Evolutionary conservation across 2,888 invertebrate genomes (phyloP), one percentile per base, ranked within the genome.

Genomic region (Synergus umbraculus): DNA sequence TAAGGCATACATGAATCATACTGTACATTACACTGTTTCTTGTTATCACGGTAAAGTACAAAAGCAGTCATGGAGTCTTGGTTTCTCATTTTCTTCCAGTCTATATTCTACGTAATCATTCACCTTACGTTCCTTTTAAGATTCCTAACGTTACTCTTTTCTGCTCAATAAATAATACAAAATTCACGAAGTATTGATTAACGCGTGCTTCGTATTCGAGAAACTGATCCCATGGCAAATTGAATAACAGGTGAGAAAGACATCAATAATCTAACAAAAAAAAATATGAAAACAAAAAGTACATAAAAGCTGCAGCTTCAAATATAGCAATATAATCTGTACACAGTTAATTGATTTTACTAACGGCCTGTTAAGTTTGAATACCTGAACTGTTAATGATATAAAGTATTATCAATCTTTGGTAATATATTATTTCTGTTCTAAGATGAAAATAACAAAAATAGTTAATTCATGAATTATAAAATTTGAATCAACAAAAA

Each of bases 361-460:
- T 10, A 63, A 5, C 63, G 10, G 2, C 10, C 29, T 29, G 9
- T 22, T 29, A 5, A 67, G 67, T 67, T 18, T 44, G 22, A 66
- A 66, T 43, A 43, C 49, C n/a, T 54, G 49, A 44, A 67, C 22
- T 8, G 18, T 22, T 18, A 22, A 67, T 67, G 7, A 15, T 54
- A 29, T n/a, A 54, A 73, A 49, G 22, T 10, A 60, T 60, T 60
- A 49, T 54, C 46, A 69, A 49, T 83, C 82, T 85, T 86, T 82
- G 82, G 84, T 78, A 65, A 77, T 60, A 66, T 69, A 78, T 43
- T 37, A 12, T 37, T 15, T 37, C 9, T n/a, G 73, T 54, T 49
- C 29, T 10, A 15, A 49, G n/a, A 49, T 73, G 29, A 37, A 69
- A 73, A 69, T 22, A 46, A 66, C n/a, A 44, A 46, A 54, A 54